Percentiles rank a stretch among this genome's conserved stretches.
phyloP scores from a whole-genome alignment of 2,797 vertebrate genomes.

The Leptoclinus maculatus region DNA sequence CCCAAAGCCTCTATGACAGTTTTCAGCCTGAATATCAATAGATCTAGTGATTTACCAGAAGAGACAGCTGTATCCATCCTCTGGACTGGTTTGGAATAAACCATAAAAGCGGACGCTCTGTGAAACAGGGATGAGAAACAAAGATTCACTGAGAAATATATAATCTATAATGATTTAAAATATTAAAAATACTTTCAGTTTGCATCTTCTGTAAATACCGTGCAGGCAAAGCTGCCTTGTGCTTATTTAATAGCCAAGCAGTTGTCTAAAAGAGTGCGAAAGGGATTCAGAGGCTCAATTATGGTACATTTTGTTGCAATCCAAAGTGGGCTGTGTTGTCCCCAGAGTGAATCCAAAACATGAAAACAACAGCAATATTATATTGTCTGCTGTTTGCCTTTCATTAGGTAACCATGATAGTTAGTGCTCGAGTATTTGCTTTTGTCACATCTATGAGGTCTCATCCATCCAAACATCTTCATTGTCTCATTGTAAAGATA shows the following conservation, averaged over 20 bases:
- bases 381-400: background rate
- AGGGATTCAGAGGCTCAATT: background rate
- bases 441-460: slow-evolving; percentile 1
- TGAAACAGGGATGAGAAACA: background rate
- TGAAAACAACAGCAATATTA: background rate
- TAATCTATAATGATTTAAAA: background rate
- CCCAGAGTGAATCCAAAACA: slow-evolving; percentile 2
- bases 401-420: background rate
- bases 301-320: background rate
- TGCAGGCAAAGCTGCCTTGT: background rate
- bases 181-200: background rate
- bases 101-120: background rate
- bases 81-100: slow-evolving; percentile 20
- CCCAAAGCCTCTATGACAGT: slow-evolving; percentile 22
- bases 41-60: slow-evolving; percentile 3
- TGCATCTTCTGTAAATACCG: background rate
- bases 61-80: slow-evolving; percentile 23
- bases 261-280: background rate
- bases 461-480: slow-evolving; percentile 12
- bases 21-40: slow-evolving; percentile 33
- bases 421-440: background rate
- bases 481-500: slow-evolving; percentile 55
- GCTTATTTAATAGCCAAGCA: background rate
- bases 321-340: background rate
- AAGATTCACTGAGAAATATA: background rate